These are phyloP conservation scores for Syrrhaptes paradoxus DNA, from an alignment of 2,113 vertebrate species.

Conservation along the genomic window DNA sequence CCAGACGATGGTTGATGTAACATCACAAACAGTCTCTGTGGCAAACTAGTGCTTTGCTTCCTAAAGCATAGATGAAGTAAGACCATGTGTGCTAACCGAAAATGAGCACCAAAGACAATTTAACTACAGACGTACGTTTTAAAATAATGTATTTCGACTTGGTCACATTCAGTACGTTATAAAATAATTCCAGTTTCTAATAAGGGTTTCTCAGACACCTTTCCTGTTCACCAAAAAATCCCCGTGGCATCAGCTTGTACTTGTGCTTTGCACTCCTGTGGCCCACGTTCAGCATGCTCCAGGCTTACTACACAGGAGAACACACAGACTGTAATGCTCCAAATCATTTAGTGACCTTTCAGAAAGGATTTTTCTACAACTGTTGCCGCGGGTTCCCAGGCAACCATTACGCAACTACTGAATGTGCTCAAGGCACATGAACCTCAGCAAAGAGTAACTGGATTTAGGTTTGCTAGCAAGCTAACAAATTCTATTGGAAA, in stretches of 20 bases:
- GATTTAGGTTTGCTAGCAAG: slow-evolving; percentile 33
- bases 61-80: neutral
- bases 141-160: neutral
- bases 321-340: slow-evolving; percentile 2
- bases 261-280: neutral
- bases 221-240: neutral
- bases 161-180: neutral
- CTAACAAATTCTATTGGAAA: slow-evolving; percentile 17
- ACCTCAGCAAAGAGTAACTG: neutral
- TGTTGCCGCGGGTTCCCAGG: slow-evolving; percentile 27
- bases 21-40: neutral
- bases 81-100: neutral
- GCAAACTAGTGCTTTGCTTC: neutral
- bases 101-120: neutral
- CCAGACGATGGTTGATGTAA: rapidly evolving
- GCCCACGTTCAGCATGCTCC: neutral
- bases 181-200: neutral
- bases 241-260: neutral
- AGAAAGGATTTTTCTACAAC: slow-evolving; percentile 52
- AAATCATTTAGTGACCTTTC: slow-evolving; percentile 51
- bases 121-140: neutral
- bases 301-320: neutral
- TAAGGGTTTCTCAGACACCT: neutral
- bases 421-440: slow-evolving; percentile 31
- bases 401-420: slow-evolving; percentile 32